Percentiles rank a stretch among this genome's conserved stretches.
phyloP scores from a whole-genome alignment of 2,113 vertebrate genomes.

The Osmerus mordax region DNA sequence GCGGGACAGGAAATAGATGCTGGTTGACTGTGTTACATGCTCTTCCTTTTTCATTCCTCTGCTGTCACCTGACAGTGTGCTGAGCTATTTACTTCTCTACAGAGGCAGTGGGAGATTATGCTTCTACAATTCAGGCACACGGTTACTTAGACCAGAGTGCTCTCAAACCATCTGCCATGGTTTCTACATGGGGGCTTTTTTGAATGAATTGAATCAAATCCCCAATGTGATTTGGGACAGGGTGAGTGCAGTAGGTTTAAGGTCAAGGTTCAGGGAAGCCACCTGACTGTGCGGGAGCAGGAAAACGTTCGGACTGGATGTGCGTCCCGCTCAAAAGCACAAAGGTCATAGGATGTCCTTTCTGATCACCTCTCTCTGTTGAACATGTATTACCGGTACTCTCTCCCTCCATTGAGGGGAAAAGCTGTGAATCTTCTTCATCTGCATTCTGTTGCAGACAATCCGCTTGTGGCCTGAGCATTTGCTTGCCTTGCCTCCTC shows the following conservation, averaged over 20 bases:
- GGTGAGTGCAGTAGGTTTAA: not conserved
- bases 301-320: not conserved
- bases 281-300: not conserved
- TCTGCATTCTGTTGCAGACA: too few species aligned
- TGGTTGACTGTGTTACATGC: constrained; percentile 16
- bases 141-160: not conserved
- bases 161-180: constrained; percentile 1
- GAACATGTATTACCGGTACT: not conserved
- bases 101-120: not conserved
- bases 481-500: too few species aligned
- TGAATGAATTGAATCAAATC: not conserved
- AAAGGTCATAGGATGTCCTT: not conserved
- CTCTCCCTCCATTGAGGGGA: not conserved
- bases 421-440: too few species aligned
- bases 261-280: not conserved
- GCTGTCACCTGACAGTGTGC: constrained; percentile 47
- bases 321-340: not conserved
- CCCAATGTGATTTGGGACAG: too few species aligned
- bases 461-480: too few species aligned
- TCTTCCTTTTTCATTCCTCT: constrained; percentile 56
- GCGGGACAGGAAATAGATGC: constrained; percentile 31
- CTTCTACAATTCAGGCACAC: not conserved
- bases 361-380: not conserved
- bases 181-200: not conserved
- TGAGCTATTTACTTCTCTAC: not conserved